Conservation (phyloP, 2,113 vertebrate genomes). For the Spheniscus mendiculus region DNA sequence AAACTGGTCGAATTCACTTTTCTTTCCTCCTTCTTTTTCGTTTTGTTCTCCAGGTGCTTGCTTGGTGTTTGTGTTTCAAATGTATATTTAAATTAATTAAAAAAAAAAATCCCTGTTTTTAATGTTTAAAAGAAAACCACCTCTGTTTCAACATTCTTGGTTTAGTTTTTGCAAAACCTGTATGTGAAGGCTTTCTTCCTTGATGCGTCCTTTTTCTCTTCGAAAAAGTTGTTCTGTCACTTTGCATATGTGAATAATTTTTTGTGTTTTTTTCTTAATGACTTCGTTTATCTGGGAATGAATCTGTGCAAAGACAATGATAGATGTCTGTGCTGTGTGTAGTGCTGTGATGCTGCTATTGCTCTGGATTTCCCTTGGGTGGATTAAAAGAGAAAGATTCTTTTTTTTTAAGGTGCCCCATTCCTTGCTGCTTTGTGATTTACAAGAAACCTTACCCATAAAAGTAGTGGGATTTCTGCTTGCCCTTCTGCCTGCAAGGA, state of each 20-base stretch:
- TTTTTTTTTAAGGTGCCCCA: background rate
- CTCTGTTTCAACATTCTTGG: background rate
- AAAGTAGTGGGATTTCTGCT: background rate
- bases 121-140: background rate
- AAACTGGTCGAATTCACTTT: background rate
- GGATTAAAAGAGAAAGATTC: slow-evolving; percentile 34
- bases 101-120: background rate
- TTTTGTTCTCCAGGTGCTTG: background rate
- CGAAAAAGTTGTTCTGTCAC: background rate
- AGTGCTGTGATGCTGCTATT: slow-evolving; percentile 30
- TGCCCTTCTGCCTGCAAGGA: background rate
- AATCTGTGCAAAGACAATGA: background rate
- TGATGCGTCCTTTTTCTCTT: background rate
- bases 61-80: slow-evolving; percentile 43
- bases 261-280: background rate
- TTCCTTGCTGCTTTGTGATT: background rate
- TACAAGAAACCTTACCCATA: background rate
- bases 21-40: background rate
- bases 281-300: background rate
- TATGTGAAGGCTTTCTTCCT: background rate
- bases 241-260: background rate
- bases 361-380: slow-evolving; percentile 29
- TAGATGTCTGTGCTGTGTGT: slow-evolving; percentile 19
- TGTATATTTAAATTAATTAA: slow-evolving; percentile 26
- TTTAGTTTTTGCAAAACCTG: background rate